phyloP scores from a whole-genome alignment of 2,888 invertebrate species.

The Agrenia bidenticulata region DNA sequence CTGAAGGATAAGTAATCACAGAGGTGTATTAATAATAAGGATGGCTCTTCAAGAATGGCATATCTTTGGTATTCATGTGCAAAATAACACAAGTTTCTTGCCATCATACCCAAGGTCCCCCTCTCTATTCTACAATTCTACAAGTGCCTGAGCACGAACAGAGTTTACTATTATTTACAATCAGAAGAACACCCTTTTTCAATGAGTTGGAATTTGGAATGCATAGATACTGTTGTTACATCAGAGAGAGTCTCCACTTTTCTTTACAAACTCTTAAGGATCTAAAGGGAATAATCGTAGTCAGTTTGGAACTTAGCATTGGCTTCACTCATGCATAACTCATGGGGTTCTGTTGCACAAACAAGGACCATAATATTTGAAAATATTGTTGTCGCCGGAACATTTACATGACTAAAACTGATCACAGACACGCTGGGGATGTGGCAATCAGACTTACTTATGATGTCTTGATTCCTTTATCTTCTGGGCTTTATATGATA shows the following conservation, averaged over 20 bases:
- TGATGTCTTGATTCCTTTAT: slow-evolving; percentile 31
- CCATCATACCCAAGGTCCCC: background rate
- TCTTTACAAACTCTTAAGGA: background rate
- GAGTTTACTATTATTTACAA: slow-evolving; percentile 2
- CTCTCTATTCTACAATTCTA: background rate
- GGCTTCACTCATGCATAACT: background rate
- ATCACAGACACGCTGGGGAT: background rate
- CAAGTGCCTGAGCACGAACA: slow-evolving; percentile 8
- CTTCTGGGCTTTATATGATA: too few relatives aligned
- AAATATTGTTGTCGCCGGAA: slow-evolving; percentile 16
- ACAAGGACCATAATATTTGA: background rate
- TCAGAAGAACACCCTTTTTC: slow-evolving; percentile 8
- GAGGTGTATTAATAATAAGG: slow-evolving; percentile 4
- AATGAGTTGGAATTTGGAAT: slow-evolving; percentile 8
- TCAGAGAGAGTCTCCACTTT: background rate
- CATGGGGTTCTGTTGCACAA: background rate
- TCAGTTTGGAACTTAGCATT: background rate
- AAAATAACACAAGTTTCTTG: background rate
- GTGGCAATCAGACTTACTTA: background rate
- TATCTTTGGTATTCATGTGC: slow-evolving; percentile 9
- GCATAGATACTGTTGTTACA: slow-evolving; percentile 2
- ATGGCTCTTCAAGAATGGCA: slow-evolving; percentile 3
- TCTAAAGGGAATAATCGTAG: background rate
- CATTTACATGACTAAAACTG: slow-evolving; percentile 5
- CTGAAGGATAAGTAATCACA: slow-evolving; percentile 11